phyloP scores from a whole-genome alignment of 1,140 invertebrate species.

The Calycopis cecrops region DNA sequence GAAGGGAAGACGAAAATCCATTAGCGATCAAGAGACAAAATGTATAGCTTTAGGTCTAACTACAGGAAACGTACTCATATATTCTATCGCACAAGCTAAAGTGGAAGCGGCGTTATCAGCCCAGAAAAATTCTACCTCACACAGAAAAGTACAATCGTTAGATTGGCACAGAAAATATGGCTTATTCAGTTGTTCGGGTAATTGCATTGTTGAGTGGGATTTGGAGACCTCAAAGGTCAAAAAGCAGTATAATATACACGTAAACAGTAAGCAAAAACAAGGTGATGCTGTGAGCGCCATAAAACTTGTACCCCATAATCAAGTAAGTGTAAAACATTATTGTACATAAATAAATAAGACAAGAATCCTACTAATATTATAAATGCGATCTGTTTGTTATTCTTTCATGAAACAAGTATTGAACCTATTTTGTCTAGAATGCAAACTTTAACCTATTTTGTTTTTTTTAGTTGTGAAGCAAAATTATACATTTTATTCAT shows the following conservation, averaged over 20 bases:
- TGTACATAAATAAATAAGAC: conserved; percentile 16
- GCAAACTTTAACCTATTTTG: no score
- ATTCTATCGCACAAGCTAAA: conserved; percentile 79
- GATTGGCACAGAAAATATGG: conserved; percentile 67
- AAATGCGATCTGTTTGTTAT: no score
- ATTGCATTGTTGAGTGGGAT: conserved; percentile 59
- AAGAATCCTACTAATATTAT: not conserved
- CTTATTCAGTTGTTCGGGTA: conserved; percentile 56
- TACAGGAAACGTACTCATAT: conserved; percentile 79
- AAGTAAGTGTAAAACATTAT: no score
- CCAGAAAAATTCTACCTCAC: conserved; percentile 26
- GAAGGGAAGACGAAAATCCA: conserved; percentile 66
- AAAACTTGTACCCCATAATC: conserved; percentile 77
- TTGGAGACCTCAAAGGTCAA: conserved; percentile 44
- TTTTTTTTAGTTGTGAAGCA: no score
- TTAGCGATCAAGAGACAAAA: conserved; percentile 44
- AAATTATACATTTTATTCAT: no score
- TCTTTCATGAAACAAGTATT: no score
- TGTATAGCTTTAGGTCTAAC: conserved; percentile 80
- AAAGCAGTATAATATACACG: conserved; percentile 65
- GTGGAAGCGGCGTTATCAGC: conserved; percentile 64
- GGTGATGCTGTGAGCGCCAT: conserved; percentile 78
- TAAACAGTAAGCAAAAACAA: conserved; percentile 58
- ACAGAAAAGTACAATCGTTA: conserved; percentile 42
- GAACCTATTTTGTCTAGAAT: no score